Base-by-base conservation (phyloP, 2,888 invertebrate species). In the Parapristionchus giblindavisi region DNA sequence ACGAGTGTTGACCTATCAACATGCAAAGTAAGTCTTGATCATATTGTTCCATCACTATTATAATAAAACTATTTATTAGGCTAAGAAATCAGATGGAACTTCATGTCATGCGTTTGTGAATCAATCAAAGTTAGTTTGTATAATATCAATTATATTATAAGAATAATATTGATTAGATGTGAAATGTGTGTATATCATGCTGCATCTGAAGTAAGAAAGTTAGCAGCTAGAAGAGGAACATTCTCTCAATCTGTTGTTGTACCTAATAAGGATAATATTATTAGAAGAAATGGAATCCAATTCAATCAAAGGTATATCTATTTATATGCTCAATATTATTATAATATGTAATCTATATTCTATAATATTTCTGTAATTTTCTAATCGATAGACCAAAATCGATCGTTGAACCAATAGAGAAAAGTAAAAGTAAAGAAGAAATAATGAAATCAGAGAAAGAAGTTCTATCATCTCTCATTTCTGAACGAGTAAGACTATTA, bases 71-170 rank as follows among this genome's bases (percentile, higher is more conserved):
- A 24, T 14, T 14, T 54, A 43, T 36, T 48, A 80, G 80, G 79
- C 77, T 34, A 72, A 77, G 11, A 77, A 68, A n/a, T 34, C 81
- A 70, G 85, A 85, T 76, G 83, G 82, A 8, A 68, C 75, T 32
- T 74, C 58, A 34, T 87, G 87, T 75, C 65, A 78, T 21, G 83
- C 83, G 72, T 83, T 83, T 34, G 84, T 87, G 32, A 87, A 87
- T 77, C 29, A 76, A 24, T 80, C 84, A 2, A 58, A 79, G 21
- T 79, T 8, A 40, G 43, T 65, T 40, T 43, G 27, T 61, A 14
- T 36, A 3, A 8, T 58, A 8, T 58, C 17, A 5, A 27, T 29
- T 17, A 58, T 58, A 58, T 58, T 58, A 4, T 27, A 32, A 8
- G 27, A 2, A 11, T 27, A 27, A 27, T 56, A 27, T 11, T 21